phyloP scores from a whole-genome alignment of 2,113 vertebrate genomes.

The Strigops habroptila region DNA sequence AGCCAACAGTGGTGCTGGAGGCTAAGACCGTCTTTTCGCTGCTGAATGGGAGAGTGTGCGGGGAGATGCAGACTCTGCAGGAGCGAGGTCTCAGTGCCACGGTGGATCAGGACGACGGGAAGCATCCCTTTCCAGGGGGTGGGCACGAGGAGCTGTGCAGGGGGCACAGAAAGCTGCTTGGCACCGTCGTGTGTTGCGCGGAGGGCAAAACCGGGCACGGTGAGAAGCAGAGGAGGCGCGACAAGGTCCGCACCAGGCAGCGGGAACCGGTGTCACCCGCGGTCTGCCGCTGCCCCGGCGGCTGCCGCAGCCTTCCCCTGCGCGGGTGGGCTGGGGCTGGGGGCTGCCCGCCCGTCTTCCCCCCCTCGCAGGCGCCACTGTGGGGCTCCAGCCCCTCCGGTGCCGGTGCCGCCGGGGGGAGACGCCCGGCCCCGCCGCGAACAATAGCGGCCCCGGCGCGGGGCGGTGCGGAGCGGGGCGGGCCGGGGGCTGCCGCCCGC shows the following conservation, averaged over 20 bases:
- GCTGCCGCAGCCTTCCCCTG: not conserved
- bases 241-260: not conserved
- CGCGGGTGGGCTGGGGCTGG: not conserved
- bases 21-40: not conserved
- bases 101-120: not conserved
- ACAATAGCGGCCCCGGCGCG: conserved; percentile 29
- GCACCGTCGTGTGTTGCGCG: not conserved
- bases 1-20: not conserved
- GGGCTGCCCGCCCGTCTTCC: not conserved
- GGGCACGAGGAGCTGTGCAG: not conserved
- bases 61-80: not conserved
- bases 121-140: not conserved
- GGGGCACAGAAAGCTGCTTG: rapidly evolving
- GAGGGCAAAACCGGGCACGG: not conserved
- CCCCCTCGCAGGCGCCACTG: not conserved
- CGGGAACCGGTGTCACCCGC: not conserved
- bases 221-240: not conserved
- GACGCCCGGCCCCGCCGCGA: not conserved
- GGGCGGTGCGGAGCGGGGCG: not conserved
- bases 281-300: not conserved
- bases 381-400: not conserved
- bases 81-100: not conserved
- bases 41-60: not conserved
- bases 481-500: too few relatives aligned
- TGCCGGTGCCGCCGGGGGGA: not conserved